Evolutionary conservation across 2,113 vertebrate genomes (phyloP).

Genomic region (Alouatta palliata): DNA sequence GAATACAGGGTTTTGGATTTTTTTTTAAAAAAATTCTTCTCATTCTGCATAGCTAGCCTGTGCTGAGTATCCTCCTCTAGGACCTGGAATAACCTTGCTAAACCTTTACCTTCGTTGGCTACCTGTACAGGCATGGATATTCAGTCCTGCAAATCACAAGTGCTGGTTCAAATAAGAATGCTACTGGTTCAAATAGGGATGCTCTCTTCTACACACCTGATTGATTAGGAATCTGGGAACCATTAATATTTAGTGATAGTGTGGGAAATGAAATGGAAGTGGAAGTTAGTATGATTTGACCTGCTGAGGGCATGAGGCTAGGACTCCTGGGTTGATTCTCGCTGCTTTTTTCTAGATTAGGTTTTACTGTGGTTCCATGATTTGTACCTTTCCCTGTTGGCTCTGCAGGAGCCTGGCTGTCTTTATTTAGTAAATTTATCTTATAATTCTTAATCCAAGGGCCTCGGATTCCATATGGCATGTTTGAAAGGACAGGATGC

Average conservation of each 20-base stretch:
- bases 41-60: neutral
- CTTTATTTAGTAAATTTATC: constrained; percentile 49
- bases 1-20: neutral
- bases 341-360: neutral
- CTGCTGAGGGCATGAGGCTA: neutral
- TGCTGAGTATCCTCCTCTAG: neutral
- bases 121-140: neutral
- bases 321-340: neutral
- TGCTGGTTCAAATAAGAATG: neutral
- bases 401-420: neutral
- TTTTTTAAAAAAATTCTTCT: neutral
- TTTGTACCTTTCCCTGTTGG: neutral
- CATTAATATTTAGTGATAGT: neutral
- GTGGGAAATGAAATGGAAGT: neutral
- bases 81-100: neutral
- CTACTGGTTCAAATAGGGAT: neutral
- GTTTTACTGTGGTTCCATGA: neutral
- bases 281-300: neutral
- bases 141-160: neutral
- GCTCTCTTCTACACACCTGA: neutral
- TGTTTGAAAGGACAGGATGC: constrained; percentile 8
- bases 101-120: neutral
- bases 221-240: neutral
- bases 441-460: constrained; percentile 20
- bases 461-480: neutral